Percentiles rank a stretch among this genome's conserved stretches.
Conservation (phyloP, 2,888 invertebrate species). For the Spisula solida region DNA sequence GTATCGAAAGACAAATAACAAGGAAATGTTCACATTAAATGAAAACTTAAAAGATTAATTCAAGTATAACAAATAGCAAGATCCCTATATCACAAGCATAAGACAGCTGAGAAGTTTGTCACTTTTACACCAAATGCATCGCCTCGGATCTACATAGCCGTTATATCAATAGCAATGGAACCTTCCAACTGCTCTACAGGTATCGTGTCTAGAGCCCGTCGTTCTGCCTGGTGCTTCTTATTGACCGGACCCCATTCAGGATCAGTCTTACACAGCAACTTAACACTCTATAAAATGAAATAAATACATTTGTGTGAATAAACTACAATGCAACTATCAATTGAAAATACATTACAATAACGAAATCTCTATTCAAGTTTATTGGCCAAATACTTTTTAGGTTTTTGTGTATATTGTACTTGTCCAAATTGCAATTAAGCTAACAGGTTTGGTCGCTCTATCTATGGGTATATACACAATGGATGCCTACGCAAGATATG, state of each 20-base stretch:
- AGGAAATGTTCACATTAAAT: neutral
- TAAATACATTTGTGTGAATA: neutral
- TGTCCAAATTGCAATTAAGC: no score
- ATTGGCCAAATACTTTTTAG: no score
- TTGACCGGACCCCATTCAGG: conserved; percentile 86
- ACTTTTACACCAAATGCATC: neutral
- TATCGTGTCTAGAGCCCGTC: conserved; percentile 59
- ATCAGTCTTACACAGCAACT: conserved; percentile 79
- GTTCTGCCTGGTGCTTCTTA: conserved; percentile 75
- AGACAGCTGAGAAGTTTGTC: no score
- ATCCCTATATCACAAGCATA: neutral
- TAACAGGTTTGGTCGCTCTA: no score
- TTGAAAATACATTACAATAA: no score
- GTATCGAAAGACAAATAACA: no score
- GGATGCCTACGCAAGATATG: no score
- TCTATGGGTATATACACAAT: no score
- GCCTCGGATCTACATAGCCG: neutral
- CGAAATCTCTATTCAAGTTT: neutral
- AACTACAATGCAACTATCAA: neutral
- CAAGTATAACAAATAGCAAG: neutral
- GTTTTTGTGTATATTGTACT: no score
- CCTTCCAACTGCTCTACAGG: conserved; percentile 73
- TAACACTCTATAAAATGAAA: conserved; percentile 79
- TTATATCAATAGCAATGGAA: conserved; percentile 52
- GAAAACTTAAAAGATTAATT: neutral